Base-by-base conservation (phyloP, 35 echinoderm and acorn worm species). In the Patiria miniata region DNA sequence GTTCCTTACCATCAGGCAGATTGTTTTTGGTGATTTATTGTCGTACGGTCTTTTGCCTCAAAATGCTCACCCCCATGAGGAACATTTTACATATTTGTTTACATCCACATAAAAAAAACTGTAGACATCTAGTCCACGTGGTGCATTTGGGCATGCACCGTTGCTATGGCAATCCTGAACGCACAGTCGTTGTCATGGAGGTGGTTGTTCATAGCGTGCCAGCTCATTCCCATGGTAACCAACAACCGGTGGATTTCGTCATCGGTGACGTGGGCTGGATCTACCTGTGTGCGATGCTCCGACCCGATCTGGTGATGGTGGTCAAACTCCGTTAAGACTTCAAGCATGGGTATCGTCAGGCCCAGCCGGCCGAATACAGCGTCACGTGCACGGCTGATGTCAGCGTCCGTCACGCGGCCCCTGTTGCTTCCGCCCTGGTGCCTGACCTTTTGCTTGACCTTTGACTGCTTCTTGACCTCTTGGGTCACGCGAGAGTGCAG, bases 121-220 rank as follows among this genome's bases (percentile, higher is more conserved):
- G 42, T 12, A 47, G 29, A 28, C 23, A 30, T 30, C 15, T 73
- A 73, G 26, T 73, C 65, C 34, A 34, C 26, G 7, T 73, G 65
- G 34, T 44, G 29, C 50, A 61, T 9, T 17, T 39, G 22, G 36
- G 57, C 82, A 38, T 84, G 82, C 10, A 84, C 82, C 17, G 82
- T 84, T 37, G 82, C 82, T 84, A 84, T 40, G 4, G 54, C 82
- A 84, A 84, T 16, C 36, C 82, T 53, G 3, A 84, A 61, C 1
- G 82, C 82, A 19, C 38, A 34, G 65, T 73, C 65, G 34, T 73
- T 73, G 26, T 73, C 65, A 30, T 73, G 65, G 26, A 61, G 32
- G 17, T 19, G 17, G 33, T 60, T 14, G 23, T 84, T 84, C 57
- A 58, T 84, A 12, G 53, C 15, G 29, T 61, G 55, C 38, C 51